Evolutionary conservation across 2,888 invertebrate genomes (phyloP), one percentile per base, ranked within the genome.

Genomic region (Globia sparganii): DNA sequence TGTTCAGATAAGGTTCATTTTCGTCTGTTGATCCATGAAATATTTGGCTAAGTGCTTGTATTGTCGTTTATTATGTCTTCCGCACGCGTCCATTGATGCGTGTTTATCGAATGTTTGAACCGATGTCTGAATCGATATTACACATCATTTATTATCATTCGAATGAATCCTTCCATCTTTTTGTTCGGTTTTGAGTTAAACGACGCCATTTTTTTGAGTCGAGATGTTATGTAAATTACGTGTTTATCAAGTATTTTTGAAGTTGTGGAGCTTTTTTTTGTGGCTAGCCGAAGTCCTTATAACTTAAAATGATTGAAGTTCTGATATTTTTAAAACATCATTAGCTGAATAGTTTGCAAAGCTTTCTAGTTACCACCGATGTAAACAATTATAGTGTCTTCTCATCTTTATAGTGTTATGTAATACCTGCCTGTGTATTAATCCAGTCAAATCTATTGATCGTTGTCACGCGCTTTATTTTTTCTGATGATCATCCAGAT

Each of bases 11-110:
- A 77, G 66, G 85, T 75, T 64, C 34, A 87, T 72, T 82, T 81
- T 89, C 21, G 8, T 15, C 53, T 72, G 62, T 25, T 68, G 8
- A 53, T 64, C 6, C 62, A 28, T 62, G 25, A 79, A 69, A 76
- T 85, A 75, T 72, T 79, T 85, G 28, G 65, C 73, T 84, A 81
- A 85, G 81, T 72, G 78, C 77, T 77, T 85, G 75, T 87, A 86
- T 88, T 89, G 87, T 88, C 86, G 86, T 90, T 87, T 90, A 88
- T 88, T 85, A 89, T 90, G 78, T 84, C 85, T 88, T 87, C 85
- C 83, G 88, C 88, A 88, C 87, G 89, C 83, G 88, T 81, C 70
- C 86, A 82, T 82, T 84, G 85, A 88, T 72, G 85, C 87, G 83
- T 88, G 88, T 84, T 82, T 76, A 83, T 86, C 80, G 86, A 85